A percentile compares a stretch with the other conserved stretches of the same genome.
phyloP scores from a whole-genome alignment of 2,113 vertebrate genomes.

The Sebastes schlegelii region DNA sequence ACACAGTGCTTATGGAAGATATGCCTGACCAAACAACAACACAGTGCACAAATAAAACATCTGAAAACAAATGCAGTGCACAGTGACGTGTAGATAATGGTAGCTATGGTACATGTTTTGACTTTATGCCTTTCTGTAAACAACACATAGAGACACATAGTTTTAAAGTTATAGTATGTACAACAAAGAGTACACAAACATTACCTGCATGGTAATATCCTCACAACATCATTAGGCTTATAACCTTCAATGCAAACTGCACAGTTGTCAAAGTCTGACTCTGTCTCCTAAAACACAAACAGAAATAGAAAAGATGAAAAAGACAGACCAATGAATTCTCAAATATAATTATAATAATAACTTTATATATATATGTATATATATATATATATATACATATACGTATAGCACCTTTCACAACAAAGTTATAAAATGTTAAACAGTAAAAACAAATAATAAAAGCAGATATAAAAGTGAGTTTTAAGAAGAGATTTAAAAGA shows the following conservation, averaged over 20 bases:
- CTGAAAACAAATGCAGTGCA: neutral
- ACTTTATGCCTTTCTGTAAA: neutral
- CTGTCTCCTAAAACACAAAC: conserved; percentile 90
- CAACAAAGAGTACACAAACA: conserved; percentile 2
- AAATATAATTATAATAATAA: neutral
- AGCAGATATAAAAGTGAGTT: neutral
- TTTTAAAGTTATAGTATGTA: neutral
- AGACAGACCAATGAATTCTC: neutral
- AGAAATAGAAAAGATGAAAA: neutral
- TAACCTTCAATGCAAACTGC: conserved; percentile 99
- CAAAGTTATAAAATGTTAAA: neutral
- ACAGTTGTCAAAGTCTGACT: conserved; percentile 98
- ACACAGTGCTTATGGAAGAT: conserved; percentile 99
- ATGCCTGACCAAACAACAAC: conserved; percentile 85
- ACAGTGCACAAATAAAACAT: neutral
- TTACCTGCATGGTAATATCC: conserved; percentile 96
- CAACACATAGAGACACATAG: neutral
- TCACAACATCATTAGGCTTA: conserved; percentile 94
- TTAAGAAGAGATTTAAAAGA: neutral
- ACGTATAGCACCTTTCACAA: neutral
- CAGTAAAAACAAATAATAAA: neutral
- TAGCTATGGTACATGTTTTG: neutral
- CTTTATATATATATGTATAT: neutral
- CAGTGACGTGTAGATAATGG: neutral
- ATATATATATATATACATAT: too few species aligned